These are phyloP conservation scores for Tigriopus japonicus DNA, from an alignment of 1,140 invertebrate species.

Conservation along the genomic window DNA sequence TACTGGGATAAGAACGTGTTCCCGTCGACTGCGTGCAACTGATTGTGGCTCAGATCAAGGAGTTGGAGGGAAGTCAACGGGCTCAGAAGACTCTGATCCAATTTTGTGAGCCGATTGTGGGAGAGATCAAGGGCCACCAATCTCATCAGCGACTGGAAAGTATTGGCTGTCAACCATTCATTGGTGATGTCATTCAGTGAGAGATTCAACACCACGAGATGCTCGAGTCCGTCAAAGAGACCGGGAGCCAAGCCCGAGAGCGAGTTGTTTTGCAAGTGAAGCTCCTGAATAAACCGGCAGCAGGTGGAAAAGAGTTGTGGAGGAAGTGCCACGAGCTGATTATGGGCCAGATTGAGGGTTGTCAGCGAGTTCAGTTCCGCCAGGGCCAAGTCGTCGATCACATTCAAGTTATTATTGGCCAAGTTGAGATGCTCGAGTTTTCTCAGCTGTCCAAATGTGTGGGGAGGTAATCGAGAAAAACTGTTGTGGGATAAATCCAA, in stretches of 20 bases:
- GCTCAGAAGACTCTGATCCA: constrained; percentile 58
- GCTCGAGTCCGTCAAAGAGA: constrained; percentile 62
- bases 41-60: constrained; percentile 65
- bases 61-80: constrained; percentile 61
- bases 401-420: constrained; percentile 59
- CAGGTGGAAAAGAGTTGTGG: constrained; percentile 46
- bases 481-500: constrained; percentile 16
- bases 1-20: constrained; percentile 51
- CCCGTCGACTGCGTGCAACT: constrained; percentile 63
- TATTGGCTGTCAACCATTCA: constrained; percentile 37
- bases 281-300: constrained; percentile 49
- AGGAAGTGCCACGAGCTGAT: constrained; percentile 46
- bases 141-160: constrained; percentile 30
- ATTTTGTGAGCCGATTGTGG: constrained; percentile 60
- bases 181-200: constrained; percentile 23
- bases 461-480: constrained; percentile 19
- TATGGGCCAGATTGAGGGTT: constrained; percentile 51
- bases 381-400: constrained; percentile 46
- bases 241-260: constrained; percentile 24
- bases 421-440: constrained; percentile 43
- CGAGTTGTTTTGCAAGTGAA: constrained; percentile 65
- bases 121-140: constrained; percentile 56
- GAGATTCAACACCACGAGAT: constrained; percentile 62
- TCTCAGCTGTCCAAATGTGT: constrained; percentile 42
- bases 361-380: constrained; percentile 48